phyloP scores from a whole-genome alignment of 2,888 invertebrate species.

The Tridacna gigas region DNA sequence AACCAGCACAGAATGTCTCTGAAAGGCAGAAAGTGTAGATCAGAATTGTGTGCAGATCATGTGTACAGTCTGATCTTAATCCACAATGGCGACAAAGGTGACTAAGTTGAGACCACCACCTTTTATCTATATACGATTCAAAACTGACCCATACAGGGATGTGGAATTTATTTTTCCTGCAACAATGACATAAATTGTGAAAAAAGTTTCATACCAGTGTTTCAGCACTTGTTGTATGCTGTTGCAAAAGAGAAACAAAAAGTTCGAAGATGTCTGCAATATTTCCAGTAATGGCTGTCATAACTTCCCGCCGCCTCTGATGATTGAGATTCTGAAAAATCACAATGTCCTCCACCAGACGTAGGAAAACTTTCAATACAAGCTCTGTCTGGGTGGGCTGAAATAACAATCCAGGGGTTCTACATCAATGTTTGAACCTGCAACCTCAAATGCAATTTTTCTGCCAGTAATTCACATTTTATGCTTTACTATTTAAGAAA shows the following conservation, averaged over 20 bases:
- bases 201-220: constrained; percentile 25
- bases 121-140: no score
- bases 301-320: constrained; percentile 95
- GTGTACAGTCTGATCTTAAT: background rate
- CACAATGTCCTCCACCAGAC: constrained; percentile 97
- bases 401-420: constrained; percentile 4
- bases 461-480: no score
- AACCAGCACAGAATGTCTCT: no score
- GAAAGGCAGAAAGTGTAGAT: no score
- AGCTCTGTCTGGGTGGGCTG: constrained; percentile 92
- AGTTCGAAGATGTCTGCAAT: constrained; percentile 94
- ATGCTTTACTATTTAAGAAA: no score
- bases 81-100: background rate
- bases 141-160: no score
- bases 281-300: constrained; percentile 93
- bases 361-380: constrained; percentile 93
- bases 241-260: constrained; percentile 74
- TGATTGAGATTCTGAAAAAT: constrained; percentile 93
- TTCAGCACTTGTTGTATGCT: constrained; percentile 53
- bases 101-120: no score
- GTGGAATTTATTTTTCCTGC: no score
- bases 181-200: background rate
- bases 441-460: no score
- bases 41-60: no score
- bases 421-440: no score